Conservation (phyloP, 2,888 invertebrate genomes). For the Ophioninae sp. region DNA sequence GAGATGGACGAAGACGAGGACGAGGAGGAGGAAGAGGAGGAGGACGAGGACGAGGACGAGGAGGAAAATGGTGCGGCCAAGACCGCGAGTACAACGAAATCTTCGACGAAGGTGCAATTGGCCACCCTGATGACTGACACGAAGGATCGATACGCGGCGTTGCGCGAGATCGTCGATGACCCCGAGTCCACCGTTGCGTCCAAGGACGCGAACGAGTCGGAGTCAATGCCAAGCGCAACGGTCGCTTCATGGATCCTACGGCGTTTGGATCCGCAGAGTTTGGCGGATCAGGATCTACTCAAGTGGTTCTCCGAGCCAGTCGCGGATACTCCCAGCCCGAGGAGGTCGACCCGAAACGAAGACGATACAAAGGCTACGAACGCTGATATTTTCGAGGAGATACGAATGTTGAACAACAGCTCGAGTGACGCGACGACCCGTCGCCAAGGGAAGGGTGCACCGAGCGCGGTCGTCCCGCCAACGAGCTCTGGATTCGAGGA, state of each 20-base stretch:
- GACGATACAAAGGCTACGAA: constrained; percentile 70
- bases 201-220: constrained; percentile 60
- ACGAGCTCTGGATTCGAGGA: constrained; percentile 74
- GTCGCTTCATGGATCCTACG: constrained; percentile 65
- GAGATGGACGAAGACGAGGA: constrained; percentile 58
- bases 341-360: constrained; percentile 67
- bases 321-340: constrained; percentile 66
- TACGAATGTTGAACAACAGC: constrained; percentile 76
- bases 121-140: constrained; percentile 80
- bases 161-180: constrained; percentile 87
- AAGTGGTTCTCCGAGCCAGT: constrained; percentile 75
- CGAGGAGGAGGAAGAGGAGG: constrained; percentile 60
- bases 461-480: constrained; percentile 28
- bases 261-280: constrained; percentile 56
- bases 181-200: constrained; percentile 66
- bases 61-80: constrained; percentile 63
- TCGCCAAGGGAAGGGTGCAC: constrained; percentile 25
- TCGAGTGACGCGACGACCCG: constrained; percentile 56
- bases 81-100: constrained; percentile 63
- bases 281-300: constrained; percentile 74
- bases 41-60: constrained; percentile 66
- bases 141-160: constrained; percentile 91
- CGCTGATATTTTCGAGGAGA: constrained; percentile 79
- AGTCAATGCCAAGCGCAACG: constrained; percentile 40
- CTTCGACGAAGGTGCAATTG: constrained; percentile 80